Percentiles rank a stretch among this genome's conserved stretches.
Conservation (phyloP, 2,113 vertebrate species). For the Corythornis cristatus region DNA sequence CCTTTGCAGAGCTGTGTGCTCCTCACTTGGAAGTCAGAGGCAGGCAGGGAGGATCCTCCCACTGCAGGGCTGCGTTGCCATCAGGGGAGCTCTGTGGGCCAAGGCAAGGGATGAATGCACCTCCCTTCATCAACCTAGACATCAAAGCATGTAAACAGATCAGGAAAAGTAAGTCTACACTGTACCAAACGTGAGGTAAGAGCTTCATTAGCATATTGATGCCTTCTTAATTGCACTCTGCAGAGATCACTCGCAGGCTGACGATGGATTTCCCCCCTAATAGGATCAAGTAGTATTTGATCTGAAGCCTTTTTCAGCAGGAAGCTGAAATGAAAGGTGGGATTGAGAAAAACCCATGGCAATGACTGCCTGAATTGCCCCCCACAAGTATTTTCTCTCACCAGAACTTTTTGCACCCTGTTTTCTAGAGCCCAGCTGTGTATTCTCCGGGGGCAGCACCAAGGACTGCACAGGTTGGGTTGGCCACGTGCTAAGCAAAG, state of each 20-base stretch:
- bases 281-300: conserved; percentile 26
- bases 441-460: neutral
- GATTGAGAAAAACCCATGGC: neutral
- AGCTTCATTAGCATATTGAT: conserved; percentile 33
- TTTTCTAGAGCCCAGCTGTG: neutral
- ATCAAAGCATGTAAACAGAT: conserved; percentile 15
- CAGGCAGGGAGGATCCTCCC: neutral
- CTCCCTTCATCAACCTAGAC: neutral
- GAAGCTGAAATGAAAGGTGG: neutral
- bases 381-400: neutral
- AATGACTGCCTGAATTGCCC: neutral
- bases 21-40: conserved; percentile 24
- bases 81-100: neutral
- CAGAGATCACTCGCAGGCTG: neutral
- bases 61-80: neutral
- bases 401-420: neutral
- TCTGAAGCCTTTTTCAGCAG: conserved; percentile 8
- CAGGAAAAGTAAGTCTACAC: neutral
- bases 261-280: conserved; percentile 1
- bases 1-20: neutral
- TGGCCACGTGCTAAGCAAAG: neutral
- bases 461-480: neutral
- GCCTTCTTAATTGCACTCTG: conserved; percentile 29
- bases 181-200: neutral
- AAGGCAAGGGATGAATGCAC: neutral